Base-by-base conservation (phyloP, 2,888 invertebrate genomes). In the Microplitis deprimator region DNA sequence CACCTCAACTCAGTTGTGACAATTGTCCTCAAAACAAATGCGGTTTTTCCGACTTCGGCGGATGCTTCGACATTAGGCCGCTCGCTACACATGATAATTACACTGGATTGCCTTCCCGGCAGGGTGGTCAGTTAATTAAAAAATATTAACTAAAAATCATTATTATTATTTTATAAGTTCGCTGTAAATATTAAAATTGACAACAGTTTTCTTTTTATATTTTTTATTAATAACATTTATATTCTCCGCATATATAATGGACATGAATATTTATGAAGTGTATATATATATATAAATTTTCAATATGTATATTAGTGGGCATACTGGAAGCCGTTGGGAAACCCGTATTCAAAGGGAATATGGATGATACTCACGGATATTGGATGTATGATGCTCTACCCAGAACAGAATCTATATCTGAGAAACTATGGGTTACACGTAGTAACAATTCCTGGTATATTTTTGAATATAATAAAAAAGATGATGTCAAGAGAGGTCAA, bases 261-360 rank as follows among this genome's bases (percentile, higher is more conserved):
- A 13, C 13, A 50, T 50, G 50, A 50, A 50, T 50, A 50, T 50
- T 50, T 50, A 50, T 50, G 50, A 50, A 29, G 29, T 20, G 1
- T 29, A 29, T 29, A n/a, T 17, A n/a, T 40, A 64, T 69, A 62
- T 62, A 41, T 73, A 78, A 50, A 50, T 50, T 50, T 50, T 13
- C 50, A 50, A 50, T 50, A 50, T 76, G 65, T 68, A 40, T 85
- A 17, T 17, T 90, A 96, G 98, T 96, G 89, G 97, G 97, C 86
- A 93, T 95, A 79, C 91, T 98, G 13, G 96, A 96, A 86, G 96
- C 96, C 0, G 96, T 98, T 69, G 98, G 98, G 0, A 98, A 97
- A 86, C 97, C 98, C 0, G 96, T 98, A 0, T 97, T 95, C 88
- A 95, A 96, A 87, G 93, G 96, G 50, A 94, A 92, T 81, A 95